Evolutionary conservation across 1,140 invertebrate species (phyloP).

Genomic region (Drosophila lacertosa): DNA sequence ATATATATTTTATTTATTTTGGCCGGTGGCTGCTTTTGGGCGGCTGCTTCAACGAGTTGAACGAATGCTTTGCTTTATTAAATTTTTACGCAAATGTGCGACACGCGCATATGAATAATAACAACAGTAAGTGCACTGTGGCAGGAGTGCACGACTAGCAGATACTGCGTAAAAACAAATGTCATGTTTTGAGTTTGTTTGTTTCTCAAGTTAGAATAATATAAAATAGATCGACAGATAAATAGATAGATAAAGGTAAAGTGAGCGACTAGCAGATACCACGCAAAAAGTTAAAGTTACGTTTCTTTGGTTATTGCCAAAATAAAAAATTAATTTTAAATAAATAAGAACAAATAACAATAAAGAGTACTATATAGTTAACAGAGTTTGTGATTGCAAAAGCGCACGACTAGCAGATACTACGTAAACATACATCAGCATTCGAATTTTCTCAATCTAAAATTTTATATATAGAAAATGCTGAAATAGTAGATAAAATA

Average conservation of each 20-base stretch:
- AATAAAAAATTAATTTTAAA: too few species aligned
- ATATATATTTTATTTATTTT: slow-evolving; percentile 33
- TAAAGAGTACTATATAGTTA: too few species aligned
- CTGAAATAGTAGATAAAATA: too few species aligned
- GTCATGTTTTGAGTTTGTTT: neutral
- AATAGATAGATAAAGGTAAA: too few species aligned
- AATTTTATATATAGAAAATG: too few species aligned
- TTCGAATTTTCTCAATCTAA: too few species aligned
- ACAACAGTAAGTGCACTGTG: slow-evolving; percentile 28
- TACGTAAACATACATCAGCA: too few species aligned
- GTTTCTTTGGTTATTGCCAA: too few species aligned
- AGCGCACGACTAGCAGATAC: too few species aligned
- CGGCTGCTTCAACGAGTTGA: slow-evolving; percentile 32
- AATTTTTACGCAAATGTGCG: slow-evolving; percentile 79
- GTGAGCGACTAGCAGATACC: neutral
- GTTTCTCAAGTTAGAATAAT: neutral
- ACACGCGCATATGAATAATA: slow-evolving; percentile 79
- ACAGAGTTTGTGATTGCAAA: too few species aligned
- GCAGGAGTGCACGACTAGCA: neutral
- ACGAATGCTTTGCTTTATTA: slow-evolving; percentile 76
- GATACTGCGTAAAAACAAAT: neutral
- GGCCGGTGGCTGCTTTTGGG: slow-evolving; percentile 9
- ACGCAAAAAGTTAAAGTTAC: neutral
- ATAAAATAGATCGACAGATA: neutral
- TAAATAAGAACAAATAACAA: too few species aligned